Evolutionary conservation across 2,797 vertebrate species (phyloP).

Genomic region (Crax fasciolata): DNA sequence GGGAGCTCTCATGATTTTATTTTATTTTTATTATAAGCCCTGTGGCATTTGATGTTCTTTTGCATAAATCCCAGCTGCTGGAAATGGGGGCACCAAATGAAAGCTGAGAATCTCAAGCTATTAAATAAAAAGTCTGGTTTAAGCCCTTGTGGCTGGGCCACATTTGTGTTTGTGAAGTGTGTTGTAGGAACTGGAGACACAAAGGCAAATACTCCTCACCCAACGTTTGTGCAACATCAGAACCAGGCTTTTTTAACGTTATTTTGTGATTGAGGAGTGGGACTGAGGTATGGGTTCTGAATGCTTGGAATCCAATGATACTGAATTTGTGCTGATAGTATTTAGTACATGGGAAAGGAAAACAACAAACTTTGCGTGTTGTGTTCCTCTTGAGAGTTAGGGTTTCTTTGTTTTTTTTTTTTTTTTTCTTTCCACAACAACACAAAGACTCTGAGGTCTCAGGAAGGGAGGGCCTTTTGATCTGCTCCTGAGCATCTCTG

Average conservation of each 20-base stretch:
- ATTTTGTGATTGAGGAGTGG: not conserved
- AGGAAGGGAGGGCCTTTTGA: slow-evolving; percentile 31
- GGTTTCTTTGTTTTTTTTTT: not conserved
- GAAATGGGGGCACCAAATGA: slow-evolving; percentile 41
- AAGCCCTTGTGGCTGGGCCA: slow-evolving; percentile 4
- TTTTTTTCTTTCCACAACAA: not conserved
- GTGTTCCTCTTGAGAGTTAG: not conserved
- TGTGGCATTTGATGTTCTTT: slow-evolving; percentile 61
- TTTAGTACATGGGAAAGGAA: not conserved
- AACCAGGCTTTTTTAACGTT: not conserved
- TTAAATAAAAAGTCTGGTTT: not conserved
- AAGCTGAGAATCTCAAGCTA: slow-evolving; percentile 40
- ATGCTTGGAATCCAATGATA: not conserved
- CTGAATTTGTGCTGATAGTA: not conserved
- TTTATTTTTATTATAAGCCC: slow-evolving; percentile 63
- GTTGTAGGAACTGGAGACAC: not conserved
- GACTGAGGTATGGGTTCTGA: not conserved
- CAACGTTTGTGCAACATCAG: not conserved
- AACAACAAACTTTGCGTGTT: not conserved
- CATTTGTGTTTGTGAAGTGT: not conserved
- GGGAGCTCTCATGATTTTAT: slow-evolving; percentile 32
- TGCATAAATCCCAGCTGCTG: slow-evolving; percentile 64
- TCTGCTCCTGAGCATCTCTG: not conserved
- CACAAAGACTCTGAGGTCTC: not conserved
- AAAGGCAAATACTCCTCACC: not conserved